Evolutionary conservation across 1,140 invertebrate genomes (phyloP), one percentile per base, ranked within the genome.

Genomic region (Heliconius melpomene): DNA sequence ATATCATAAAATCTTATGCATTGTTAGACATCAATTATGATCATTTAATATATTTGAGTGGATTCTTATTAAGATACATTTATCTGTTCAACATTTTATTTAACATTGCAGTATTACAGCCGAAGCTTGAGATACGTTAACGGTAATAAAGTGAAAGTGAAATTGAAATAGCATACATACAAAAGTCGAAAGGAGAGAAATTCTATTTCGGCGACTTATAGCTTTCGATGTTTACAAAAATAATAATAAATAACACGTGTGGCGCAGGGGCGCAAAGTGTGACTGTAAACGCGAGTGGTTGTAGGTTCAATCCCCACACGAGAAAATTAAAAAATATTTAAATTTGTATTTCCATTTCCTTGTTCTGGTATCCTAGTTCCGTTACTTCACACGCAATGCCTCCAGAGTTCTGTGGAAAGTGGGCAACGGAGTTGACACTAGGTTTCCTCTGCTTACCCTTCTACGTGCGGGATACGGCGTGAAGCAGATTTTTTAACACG

Each of bases 71-170:
- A 26, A 29, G 23, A 66, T 66, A 26, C 60, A 66, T 66, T 66
- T 66, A 29, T 66, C 23, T 66, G 11, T 16, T 66, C 23, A 0
- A 66, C 11, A 66, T 66, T 29, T 66, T 29, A 66, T 66, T 66
- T 29, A 66, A 26, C 23, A 16, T 66, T 66, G 26, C 26, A 66
- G 16, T 66, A 66, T 66, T 66, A 66, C 26, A 66, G 60, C 11
- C 38, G 75, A 70, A 23, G 9, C 60, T n/a, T 60, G 23, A 70
- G 72, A 54, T 60, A 78, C 72, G 72, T 74, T 79, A 79, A 74
- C 72, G 73, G 78, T 79, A 66, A 36, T 50, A 50, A 26, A 79
- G 77, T 79, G 78, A 79, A 79, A 79, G 78, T 79, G 66, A 74
- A 74, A 60, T 74, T 78, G 70, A 78, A 77, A 77, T 57, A 72